Conservation (phyloP, 2,113 vertebrate species). For the Microcebus murinus region DNA sequence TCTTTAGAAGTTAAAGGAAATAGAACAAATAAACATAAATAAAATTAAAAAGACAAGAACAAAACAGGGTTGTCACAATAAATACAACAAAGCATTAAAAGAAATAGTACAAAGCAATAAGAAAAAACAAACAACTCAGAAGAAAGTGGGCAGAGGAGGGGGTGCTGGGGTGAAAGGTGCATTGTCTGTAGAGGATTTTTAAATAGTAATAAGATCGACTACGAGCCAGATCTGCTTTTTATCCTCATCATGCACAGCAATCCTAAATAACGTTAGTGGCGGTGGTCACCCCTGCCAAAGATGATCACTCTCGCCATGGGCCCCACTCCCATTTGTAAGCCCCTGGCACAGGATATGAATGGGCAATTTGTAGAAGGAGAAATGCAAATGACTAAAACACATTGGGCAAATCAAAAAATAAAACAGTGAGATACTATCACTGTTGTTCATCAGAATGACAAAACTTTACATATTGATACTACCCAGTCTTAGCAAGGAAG, state of each 20-base stretch:
- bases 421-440: not conserved
- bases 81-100: not conserved
- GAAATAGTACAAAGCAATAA: not conserved
- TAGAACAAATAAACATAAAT: constrained; percentile 25
- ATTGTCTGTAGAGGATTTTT: not conserved
- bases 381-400: not conserved
- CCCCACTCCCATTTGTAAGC: too few species aligned
- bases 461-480: constrained; percentile 7
- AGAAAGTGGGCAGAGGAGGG: not conserved
- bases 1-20: constrained; percentile 46
- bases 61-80: not conserved
- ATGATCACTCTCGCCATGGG: not conserved
- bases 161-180: not conserved
- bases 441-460: not conserved
- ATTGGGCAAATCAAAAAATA: not conserved
- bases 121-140: not conserved
- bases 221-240: not conserved
- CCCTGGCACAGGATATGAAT: not conserved
- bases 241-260: too few species aligned
- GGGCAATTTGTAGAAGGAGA: not conserved
- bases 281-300: not conserved
- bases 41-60: constrained; percentile 32
- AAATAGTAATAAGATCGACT: not conserved
- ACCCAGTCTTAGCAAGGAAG: not conserved
- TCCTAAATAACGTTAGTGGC: not conserved